Conservation (phyloP, 2,113 vertebrate genomes). For the Ptyas mucosa region DNA sequence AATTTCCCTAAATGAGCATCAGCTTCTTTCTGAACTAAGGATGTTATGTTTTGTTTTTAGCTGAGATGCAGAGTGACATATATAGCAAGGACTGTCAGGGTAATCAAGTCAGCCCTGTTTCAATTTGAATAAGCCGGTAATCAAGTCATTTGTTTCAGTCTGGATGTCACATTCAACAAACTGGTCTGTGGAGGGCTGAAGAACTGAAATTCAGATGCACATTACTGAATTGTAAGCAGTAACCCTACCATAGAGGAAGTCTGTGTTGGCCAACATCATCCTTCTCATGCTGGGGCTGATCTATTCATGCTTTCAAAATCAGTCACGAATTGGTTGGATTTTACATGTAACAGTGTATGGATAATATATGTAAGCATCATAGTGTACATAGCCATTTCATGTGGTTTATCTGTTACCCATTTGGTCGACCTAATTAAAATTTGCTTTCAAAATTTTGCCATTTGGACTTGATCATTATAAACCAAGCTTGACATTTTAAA, state of each 20-base stretch:
- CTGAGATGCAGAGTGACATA: constrained; percentile 53
- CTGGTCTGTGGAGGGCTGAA: constrained; percentile 51
- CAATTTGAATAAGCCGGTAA: constrained; percentile 64
- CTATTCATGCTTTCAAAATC: constrained; percentile 42
- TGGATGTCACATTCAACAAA: constrained; percentile 61
- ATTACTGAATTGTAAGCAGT: constrained; percentile 53
- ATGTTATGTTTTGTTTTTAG: constrained; percentile 41
- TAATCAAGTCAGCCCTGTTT: constrained; percentile 57
- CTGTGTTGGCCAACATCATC: constrained; percentile 51
- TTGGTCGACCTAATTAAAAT: constrained; percentile 29
- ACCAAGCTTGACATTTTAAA: constrained; percentile 18
- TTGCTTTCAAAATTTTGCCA: constrained; percentile 30
- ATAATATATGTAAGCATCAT: neutral
- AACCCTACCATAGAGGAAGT: constrained; percentile 46
- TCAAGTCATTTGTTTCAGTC: constrained; percentile 64
- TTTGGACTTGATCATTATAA: constrained; percentile 16
- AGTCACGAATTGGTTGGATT: constrained; percentile 43
- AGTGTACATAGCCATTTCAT: constrained; percentile 5
- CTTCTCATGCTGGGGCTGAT: constrained; percentile 40
- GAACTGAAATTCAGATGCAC: constrained; percentile 45
- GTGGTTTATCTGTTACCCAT: constrained; percentile 34
- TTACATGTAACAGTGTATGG: constrained; percentile 1
- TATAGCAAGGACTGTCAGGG: constrained; percentile 56
- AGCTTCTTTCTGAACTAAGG: constrained; percentile 36
- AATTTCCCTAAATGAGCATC: constrained; percentile 22